A percentile compares a stretch with the other conserved stretches of the same genome.
Evolutionary conservation across 2,113 vertebrate genomes (phyloP).

Genomic region (Gobio gobio): DNA sequence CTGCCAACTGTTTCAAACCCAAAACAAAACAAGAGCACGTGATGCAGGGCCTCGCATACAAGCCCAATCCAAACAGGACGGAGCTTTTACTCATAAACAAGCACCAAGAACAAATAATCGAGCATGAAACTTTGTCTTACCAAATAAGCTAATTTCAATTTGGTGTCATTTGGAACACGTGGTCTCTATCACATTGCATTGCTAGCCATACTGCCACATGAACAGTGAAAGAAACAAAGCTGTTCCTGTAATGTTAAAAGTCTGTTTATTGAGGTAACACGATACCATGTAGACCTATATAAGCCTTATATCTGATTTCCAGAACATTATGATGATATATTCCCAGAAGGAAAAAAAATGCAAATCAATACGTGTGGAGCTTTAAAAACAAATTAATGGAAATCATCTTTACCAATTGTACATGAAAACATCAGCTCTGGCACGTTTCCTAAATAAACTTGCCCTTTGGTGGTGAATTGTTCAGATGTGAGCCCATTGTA

Average conservation of each 20-base stretch:
- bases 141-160: not conserved
- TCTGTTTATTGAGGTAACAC: not conserved
- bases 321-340: constrained; percentile 2
- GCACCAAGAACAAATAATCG: not conserved
- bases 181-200: not conserved
- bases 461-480: constrained; percentile 18
- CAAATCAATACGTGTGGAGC: not conserved
- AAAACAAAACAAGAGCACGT: constrained; percentile 17
- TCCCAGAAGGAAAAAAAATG: not conserved
- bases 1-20: constrained; percentile 5
- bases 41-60: constrained; percentile 4
- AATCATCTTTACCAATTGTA: not conserved
- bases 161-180: not conserved
- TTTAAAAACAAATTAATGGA: not conserved
- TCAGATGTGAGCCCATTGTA: constrained; percentile 12
- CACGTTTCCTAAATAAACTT: constrained; percentile 11
- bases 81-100: not conserved
- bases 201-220: not conserved
- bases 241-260: not conserved
- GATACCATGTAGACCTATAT: not conserved
- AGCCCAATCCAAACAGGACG: not conserved
- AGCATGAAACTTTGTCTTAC: not conserved
- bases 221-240: not conserved
- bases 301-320: not conserved
- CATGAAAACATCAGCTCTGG: not conserved